phyloP scores from a whole-genome alignment of 1,140 invertebrate genomes.

The Rhopalosiphum maidis region DNA sequence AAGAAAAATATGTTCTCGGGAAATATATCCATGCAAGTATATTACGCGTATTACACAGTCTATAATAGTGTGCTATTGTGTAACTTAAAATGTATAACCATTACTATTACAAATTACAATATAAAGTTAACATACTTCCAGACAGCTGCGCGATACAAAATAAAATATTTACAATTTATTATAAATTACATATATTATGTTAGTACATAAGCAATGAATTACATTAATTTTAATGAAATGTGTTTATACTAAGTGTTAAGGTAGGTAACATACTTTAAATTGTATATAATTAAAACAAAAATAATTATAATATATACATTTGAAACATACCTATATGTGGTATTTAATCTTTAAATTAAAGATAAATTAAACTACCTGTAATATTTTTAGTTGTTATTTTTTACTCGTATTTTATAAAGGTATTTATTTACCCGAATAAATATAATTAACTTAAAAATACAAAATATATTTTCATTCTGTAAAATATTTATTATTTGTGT shows the following conservation, averaged over 20 bases:
- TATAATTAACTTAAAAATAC: background rate
- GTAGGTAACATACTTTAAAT: background rate
- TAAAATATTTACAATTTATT: background rate
- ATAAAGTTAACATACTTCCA: background rate
- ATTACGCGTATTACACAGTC: background rate
- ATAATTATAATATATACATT: background rate
- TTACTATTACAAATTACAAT: conserved; percentile 12
- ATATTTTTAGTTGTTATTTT: background rate
- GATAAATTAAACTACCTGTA: background rate
- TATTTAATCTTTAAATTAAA: background rate
- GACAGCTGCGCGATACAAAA: conserved; percentile 23
- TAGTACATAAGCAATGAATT: background rate
- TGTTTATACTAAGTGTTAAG: background rate
- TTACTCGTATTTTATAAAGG: background rate
- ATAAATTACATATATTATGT: background rate
- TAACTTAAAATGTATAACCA: background rate
- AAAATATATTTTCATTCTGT: background rate
- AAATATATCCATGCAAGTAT: conserved; percentile 29
- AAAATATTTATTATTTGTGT: background rate
- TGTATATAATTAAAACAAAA: background rate
- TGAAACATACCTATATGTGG: background rate
- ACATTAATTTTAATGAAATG: background rate
- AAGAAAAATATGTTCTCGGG: conserved; percentile 12
- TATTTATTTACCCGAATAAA: background rate
- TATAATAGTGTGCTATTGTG: conserved; percentile 21